Evolutionary conservation across 2,113 vertebrate species (phyloP), one percentile per base, ranked within the genome.

Genomic region (Lepisosteus oculatus): DNA sequence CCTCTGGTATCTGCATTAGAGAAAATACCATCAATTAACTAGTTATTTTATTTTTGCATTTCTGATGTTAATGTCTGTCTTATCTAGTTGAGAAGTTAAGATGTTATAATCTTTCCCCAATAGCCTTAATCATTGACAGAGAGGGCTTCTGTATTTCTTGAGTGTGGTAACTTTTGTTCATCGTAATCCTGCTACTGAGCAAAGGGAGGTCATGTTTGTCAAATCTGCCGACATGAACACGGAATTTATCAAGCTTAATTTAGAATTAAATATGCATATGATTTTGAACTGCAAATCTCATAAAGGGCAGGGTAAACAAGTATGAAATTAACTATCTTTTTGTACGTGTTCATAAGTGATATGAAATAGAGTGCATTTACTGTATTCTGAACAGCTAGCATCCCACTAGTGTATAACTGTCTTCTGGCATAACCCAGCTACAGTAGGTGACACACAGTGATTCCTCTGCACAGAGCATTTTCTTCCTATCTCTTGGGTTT

Each of bases 151-250:
- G 63, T 17, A 55, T 87, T 71, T 77, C 83, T 81, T 64, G 75
- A 80, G 68, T 67, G 83, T 75, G 83, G 79, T 82, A 84, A 88
- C 86, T 89, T 88, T 87, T 90, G 86, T 91, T 87, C 80, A 72
- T 41, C 72, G 55, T 92, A 92, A 91, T 89, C 89, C 90, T 78
- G 67, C 77, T 69, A 71, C 77, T 81, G 73, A 51, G 82, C 71
- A 67, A 84, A 80, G 82, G 87, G 87, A 89, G 88, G 86, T 90
- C 87, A 88, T 74, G 84, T 91, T 88, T 91, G 89, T 89, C 87
- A 90, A 81, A 84, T 79, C 80, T 79, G 76, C 74, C 13, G 62
- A 78, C 77, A 76, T 79, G 79, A 81, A 80, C 81, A 67, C 63
- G 76, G 76, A 81, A 76, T 78, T 73, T 69, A 68, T 68, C 67